A percentile compares a stretch with the other conserved stretches of the same genome.
phyloP scores from a whole-genome alignment of 2,888 invertebrate species.

The Macrosiphum euphorbiae region DNA sequence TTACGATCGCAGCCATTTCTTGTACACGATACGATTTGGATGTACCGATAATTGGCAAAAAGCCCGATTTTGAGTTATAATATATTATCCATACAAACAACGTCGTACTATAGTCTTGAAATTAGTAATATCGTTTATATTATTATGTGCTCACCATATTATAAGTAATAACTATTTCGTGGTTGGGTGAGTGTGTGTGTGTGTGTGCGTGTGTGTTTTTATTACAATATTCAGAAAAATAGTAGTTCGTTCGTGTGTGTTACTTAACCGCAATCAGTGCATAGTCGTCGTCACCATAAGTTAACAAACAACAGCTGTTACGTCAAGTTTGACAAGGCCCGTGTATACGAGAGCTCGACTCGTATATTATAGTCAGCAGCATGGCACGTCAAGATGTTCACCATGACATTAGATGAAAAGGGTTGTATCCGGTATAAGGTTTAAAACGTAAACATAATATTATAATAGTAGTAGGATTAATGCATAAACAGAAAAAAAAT shows the following conservation, averaged over 20 bases:
- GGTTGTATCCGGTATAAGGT: not conserved
- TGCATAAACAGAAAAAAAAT: not conserved
- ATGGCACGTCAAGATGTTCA: not conserved
- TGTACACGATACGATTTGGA: not conserved
- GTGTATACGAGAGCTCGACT: not conserved
- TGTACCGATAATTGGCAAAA: constrained; percentile 32
- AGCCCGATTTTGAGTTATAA: constrained; percentile 19
- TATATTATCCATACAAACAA: not conserved
- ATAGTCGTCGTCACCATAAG: not conserved
- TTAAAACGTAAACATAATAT: not conserved
- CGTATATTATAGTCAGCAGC: not conserved
- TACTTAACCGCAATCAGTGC: not conserved
- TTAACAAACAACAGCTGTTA: not conserved
- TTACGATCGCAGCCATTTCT: constrained; percentile 29
- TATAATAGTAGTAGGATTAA: not conserved
- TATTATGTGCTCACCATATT: not conserved
- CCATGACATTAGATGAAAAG: not conserved
- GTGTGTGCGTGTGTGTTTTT: not conserved
- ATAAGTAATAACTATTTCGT: not conserved
- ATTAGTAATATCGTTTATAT: not conserved
- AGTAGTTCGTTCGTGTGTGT: not conserved
- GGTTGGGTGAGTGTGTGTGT: not conserved
- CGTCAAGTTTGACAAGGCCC: not conserved
- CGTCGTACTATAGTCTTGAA: not conserved
- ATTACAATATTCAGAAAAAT: not conserved